Percentiles rank a stretch among this genome's conserved stretches.
phyloP scores from a whole-genome alignment of 1,140 invertebrate species.

The Micrasema longulum region DNA sequence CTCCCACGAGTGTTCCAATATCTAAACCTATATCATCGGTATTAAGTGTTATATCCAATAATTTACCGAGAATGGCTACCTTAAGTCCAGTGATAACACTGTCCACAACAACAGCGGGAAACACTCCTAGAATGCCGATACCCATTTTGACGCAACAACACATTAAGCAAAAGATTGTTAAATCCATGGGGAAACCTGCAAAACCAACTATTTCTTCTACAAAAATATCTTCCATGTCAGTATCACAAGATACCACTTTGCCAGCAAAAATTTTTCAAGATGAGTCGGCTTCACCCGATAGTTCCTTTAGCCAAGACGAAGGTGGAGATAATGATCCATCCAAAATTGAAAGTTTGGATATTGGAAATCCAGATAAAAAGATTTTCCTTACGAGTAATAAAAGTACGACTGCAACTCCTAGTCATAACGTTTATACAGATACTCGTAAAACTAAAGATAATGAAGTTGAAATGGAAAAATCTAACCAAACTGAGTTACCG shows the following conservation, averaged over 20 bases:
- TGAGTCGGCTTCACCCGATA: constrained; percentile 70
- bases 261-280: constrained; percentile 75
- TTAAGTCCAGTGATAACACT: constrained; percentile 63
- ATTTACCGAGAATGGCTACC: constrained; percentile 62
- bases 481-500: constrained; percentile 65
- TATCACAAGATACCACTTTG: constrained; percentile 69
- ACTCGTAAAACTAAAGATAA: constrained; percentile 57
- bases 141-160: constrained; percentile 65
- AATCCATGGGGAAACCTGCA: constrained; percentile 68
- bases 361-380: neutral
- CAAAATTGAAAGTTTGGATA: constrained; percentile 41
- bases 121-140: constrained; percentile 60
- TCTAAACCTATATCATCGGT: constrained; percentile 65
- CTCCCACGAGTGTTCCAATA: constrained; percentile 56
- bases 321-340: constrained; percentile 17
- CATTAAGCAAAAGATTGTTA: constrained; percentile 67
- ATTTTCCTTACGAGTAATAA: too few relatives aligned
- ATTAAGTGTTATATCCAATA: constrained; percentile 65
- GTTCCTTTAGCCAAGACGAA: constrained; percentile 56
- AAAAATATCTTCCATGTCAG: constrained; percentile 68
- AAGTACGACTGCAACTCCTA: neutral
- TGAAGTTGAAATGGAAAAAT: constrained; percentile 66
- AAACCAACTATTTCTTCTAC: constrained; percentile 65
- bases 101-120: constrained; percentile 59
- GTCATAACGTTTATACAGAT: neutral